A percentile compares a stretch with the other conserved stretches of the same genome.
Evolutionary conservation across 2,888 invertebrate species (phyloP).

Genomic region (Tolmerus cingulatus): DNA sequence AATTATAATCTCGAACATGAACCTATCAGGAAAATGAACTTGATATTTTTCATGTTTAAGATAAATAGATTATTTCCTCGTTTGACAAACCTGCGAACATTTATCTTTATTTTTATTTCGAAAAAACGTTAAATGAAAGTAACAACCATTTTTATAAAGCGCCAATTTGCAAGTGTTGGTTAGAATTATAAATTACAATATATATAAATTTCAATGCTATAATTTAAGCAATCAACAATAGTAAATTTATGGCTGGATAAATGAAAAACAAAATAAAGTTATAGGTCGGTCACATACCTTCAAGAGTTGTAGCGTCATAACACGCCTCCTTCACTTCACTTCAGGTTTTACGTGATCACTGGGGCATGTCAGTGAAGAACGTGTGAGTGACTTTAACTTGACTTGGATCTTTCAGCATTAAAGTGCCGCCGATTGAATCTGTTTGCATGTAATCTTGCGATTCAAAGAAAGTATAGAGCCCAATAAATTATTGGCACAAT

Average conservation of each 20-base stretch:
- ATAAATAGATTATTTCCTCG: background rate
- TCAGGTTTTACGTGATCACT: background rate
- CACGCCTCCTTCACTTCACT: background rate
- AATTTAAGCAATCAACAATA: background rate
- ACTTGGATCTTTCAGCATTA: background rate
- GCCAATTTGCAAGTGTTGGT: background rate
- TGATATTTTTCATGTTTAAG: background rate
- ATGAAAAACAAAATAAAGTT: background rate
- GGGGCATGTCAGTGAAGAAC: background rate
- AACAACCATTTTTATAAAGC: background rate
- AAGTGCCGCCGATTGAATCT: background rate
- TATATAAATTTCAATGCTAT: background rate
- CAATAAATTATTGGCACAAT: background rate
- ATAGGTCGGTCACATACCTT: background rate
- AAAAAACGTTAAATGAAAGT: background rate
- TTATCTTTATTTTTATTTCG: background rate
- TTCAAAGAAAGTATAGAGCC: background rate
- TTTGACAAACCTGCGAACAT: background rate
- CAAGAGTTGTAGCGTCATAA: background rate
- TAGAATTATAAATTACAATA: background rate
- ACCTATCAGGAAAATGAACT: background rate
- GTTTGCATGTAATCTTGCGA: background rate
- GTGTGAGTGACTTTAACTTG: background rate
- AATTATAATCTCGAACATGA: background rate
- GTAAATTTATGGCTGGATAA: background rate